Evolutionary conservation across 1,140 invertebrate genomes (phyloP), one percentile per base, ranked within the genome.

Genomic region (Brachionus rotundiformis): DNA sequence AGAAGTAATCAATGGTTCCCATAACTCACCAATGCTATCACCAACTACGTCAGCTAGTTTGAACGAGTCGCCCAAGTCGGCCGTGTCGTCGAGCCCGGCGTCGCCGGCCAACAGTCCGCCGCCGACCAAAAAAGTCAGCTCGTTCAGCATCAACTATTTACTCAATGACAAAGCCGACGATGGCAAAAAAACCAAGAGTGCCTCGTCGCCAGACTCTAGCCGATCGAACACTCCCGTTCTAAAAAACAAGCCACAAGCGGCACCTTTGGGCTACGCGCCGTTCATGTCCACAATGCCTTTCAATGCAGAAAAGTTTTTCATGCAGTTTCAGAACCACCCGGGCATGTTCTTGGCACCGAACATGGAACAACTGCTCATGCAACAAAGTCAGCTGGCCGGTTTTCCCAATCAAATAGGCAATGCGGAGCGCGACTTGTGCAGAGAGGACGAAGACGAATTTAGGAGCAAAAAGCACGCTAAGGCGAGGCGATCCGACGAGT

Each of bases 91-190:
- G 3, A 68, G 16, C 16, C 36, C 25, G 5, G 31, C 63, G 16
- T 31, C 63, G 16, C 29, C 31, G 2, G 8, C 5, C n/a, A 31
- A 68, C n/a, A n/a, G n/a, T n/a, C n/a, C n/a, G 31, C 27, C 27
- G 27, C 63, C 27, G 16, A 8, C n/a, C 31, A 68, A 68, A 33
- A 68, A 68, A 16, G 13, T 68, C 63, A 68, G 63, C 63, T 68
- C 63, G 31, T 68, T 68, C 33, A 68, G 63, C 63, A 68, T 68
- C 19, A 68, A 68, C 16, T 68, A 36, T 68, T 19, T 68, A 16
- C 31, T 68, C 27, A 68, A 68, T 5, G 63, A 68, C 63, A 39
- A 68, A 68, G 33, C 16, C 16, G 33, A 68, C 16, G 27, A 33
- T 3, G 13, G n/a, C 29, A 36, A 68, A 33, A 36, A 61, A 10